phyloP scores from a whole-genome alignment of 2,888 invertebrate genomes.

The Polietes domitor region DNA sequence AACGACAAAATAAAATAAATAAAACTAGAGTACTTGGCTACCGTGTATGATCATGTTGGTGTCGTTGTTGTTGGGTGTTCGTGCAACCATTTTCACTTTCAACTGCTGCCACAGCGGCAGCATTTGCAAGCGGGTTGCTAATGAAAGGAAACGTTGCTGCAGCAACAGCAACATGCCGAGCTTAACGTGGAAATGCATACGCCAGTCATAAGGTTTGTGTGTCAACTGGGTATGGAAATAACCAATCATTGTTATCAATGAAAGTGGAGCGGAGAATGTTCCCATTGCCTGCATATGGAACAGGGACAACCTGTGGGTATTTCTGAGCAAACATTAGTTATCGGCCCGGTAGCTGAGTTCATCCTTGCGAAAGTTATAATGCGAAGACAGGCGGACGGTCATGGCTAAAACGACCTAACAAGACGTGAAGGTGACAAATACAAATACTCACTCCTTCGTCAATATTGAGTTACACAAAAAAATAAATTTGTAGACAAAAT shows the following conservation, averaged over 20 bases:
- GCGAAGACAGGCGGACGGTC: too few relatives aligned
- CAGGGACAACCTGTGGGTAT: too few relatives aligned
- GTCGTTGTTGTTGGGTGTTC: conserved; percentile 37
- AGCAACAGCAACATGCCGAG: conserved; percentile 26
- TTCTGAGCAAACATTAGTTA: too few relatives aligned
- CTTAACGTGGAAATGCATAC: conserved; percentile 11
- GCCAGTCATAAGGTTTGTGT: conserved; percentile 58
- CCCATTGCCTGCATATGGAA: not conserved
- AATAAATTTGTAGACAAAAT: too few relatives aligned
- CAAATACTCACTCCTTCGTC: too few relatives aligned
- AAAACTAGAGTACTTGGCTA: conserved; percentile 49
- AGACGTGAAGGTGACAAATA: too few relatives aligned
- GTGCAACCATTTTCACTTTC: conserved; percentile 57
- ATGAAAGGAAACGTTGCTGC: conserved; percentile 61
- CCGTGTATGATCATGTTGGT: conserved; percentile 21
- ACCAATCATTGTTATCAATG: conserved; percentile 8
- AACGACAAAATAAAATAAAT: conserved; percentile 6
- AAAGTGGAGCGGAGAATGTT: not conserved
- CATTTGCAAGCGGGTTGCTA: conserved; percentile 16
- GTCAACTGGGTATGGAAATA: conserved; percentile 45
- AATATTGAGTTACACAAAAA: too few relatives aligned
- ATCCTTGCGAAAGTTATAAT: too few relatives aligned
- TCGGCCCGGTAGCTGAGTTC: too few relatives aligned
- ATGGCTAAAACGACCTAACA: too few relatives aligned
- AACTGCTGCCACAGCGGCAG: not conserved